Evolutionary conservation across 1,140 invertebrate genomes (phyloP), one percentile per base, ranked within the genome.

Genomic region (Thaumatotibia leucotreta): DNA sequence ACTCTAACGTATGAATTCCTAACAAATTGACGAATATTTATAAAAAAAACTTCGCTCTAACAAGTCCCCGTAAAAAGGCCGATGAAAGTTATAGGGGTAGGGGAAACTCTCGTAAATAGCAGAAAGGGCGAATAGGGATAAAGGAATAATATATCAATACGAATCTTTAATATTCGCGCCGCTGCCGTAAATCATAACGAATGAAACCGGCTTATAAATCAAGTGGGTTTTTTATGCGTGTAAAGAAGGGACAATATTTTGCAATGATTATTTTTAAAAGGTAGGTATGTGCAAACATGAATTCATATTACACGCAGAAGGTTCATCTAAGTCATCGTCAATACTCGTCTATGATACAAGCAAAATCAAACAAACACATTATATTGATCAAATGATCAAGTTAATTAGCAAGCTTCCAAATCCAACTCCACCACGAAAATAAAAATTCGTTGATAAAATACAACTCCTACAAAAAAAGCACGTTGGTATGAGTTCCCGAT

Each of bases 121-220:
- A 77, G 74, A 75, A 78, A 85, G 82, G 83, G 86, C 88, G 80
- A 89, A 88, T 84, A 75, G 77, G 86, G 86, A 91, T 88, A 87
- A 89, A 89, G 84, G 83, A 85, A 91, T 89, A 90, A 90, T 91
- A 91, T 89, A 89, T 89, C 88, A 89, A 88, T 89, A 85, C 78
- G 84, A 85, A 88, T 91, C 86, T 91, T 91, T 91, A 88, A 88
- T 91, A 89, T 89, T 88, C 82, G 84, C 80, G 81, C 76, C 74
- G 76, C 77, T 76, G 79, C 79, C 83, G 85, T 91, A 89, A 91
- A 91, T 91, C 88, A 88, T 76, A 83, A 74, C 75, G 84, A 87
- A 91, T 89, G 85, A 88, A 87, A 91, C 77, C 71, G 75, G 73
- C 76, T 76, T 74, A 84, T 86, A 86, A 88, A 89, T 89, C 86